Evolutionary conservation across 1,140 invertebrate species (phyloP).

Genomic region (Phthorimaea operculella): DNA sequence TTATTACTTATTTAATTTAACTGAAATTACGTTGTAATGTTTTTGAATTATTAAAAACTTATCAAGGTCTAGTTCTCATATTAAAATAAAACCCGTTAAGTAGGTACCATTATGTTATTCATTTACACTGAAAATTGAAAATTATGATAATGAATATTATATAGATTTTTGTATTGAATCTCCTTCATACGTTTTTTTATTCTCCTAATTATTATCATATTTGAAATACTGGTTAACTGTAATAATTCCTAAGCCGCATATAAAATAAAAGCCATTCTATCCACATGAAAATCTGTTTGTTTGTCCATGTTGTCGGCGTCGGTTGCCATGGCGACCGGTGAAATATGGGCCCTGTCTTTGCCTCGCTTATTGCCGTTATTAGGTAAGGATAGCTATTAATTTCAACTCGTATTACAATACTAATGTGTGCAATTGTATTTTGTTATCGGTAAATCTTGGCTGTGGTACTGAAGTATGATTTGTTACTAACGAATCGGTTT

Average conservation of each 20-base stretch:
- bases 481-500: not conserved
- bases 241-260: not conserved
- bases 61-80: no score
- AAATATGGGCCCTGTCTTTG: conserved; percentile 53
- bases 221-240: not conserved
- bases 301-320: conserved; percentile 28
- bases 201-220: not conserved
- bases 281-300: not conserved
- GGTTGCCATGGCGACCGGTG: conserved; percentile 50
- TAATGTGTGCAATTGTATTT: conserved; percentile 19
- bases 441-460: conserved; percentile 16
- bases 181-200: not conserved
- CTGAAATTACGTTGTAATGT: no score
- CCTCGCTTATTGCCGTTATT: conserved; percentile 47
- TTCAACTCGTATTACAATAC: conserved; percentile 26
- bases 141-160: no score
- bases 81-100: no score
- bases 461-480: not conserved
- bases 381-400: conserved; percentile 52
- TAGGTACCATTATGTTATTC: no score
- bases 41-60: no score
- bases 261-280: not conserved
- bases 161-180: not conserved
- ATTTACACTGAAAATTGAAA: no score
- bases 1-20: no score